A percentile compares a stretch with the other conserved stretches of the same genome.
phyloP scores from a whole-genome alignment of 1,140 invertebrate species.

The Callitettix versicolor region DNA sequence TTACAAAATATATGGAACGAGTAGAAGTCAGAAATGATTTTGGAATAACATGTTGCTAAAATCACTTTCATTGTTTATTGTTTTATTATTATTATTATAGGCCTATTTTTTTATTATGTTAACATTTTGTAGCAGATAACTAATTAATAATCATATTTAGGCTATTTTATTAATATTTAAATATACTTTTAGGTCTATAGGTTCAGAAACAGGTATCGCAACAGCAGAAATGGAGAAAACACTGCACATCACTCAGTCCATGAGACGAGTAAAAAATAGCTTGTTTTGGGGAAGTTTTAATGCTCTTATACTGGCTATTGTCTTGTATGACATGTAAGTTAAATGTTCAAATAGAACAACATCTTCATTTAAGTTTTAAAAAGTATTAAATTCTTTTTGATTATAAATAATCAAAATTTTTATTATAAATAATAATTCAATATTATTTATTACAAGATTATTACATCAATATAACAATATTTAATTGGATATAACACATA shows the following conservation, averaged over 20 bases:
- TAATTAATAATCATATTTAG: no score
- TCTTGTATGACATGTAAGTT: constrained; percentile 17
- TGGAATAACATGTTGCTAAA: no score
- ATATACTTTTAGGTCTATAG: no score
- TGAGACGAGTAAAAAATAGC: constrained; percentile 6
- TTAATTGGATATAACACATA: neutral
- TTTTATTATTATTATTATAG: no score
- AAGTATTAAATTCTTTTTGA: neutral
- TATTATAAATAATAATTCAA: neutral
- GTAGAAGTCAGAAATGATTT: no score
- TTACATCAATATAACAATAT: neutral
- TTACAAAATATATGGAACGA: no score
- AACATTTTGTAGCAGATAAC: no score
- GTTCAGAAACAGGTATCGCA: no score
- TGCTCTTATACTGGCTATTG: constrained; percentile 5
- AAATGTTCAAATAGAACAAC: no score
- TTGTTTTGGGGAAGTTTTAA: constrained; percentile 16
- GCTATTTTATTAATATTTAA: no score
- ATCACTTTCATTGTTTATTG: no score
- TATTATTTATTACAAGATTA: neutral
- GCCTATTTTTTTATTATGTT: no score
- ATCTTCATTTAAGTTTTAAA: constrained; percentile 23
- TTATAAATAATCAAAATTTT: neutral
- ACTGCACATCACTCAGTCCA: neutral
- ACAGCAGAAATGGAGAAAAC: constrained; percentile 9